Evolutionary conservation across 2,797 vertebrate genomes (phyloP).

Genomic region (Lutjanus campechanus): DNA sequence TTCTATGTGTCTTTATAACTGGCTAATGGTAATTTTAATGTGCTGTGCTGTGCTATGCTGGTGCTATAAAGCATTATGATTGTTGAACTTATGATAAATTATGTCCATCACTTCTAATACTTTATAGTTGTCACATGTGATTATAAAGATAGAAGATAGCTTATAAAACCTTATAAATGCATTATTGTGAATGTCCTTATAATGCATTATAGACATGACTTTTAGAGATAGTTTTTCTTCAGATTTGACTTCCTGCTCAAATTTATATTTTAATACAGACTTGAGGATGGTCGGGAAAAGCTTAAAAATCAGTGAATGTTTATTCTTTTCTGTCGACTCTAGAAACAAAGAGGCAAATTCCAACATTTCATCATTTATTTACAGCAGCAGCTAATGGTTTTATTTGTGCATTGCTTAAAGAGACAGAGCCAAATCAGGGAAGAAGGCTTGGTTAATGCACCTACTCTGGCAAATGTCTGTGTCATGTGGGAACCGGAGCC

Average conservation of each 20-base stretch:
- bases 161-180: too few species aligned
- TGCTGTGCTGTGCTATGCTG: too few species aligned
- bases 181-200: too few species aligned
- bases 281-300: not conserved
- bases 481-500: constrained; percentile 9
- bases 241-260: not conserved
- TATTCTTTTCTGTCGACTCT: not conserved
- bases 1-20: too few species aligned
- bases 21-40: too few species aligned
- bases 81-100: too few species aligned
- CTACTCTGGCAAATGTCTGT: not conserved
- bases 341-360: not conserved
- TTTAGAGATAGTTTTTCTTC: not conserved
- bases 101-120: too few species aligned
- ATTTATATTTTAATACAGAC: not conserved
- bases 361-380: not conserved
- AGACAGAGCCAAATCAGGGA: not conserved
- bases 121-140: too few species aligned
- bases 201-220: too few species aligned
- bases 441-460: not conserved
- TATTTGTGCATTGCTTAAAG: not conserved
- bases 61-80: too few species aligned
- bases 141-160: too few species aligned
- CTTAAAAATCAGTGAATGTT: not conserved
- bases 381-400: not conserved